These are phyloP conservation scores for Zaprionus ghesquierei DNA, from an alignment of 1,140 invertebrate species.

Conservation along the genomic window DNA sequence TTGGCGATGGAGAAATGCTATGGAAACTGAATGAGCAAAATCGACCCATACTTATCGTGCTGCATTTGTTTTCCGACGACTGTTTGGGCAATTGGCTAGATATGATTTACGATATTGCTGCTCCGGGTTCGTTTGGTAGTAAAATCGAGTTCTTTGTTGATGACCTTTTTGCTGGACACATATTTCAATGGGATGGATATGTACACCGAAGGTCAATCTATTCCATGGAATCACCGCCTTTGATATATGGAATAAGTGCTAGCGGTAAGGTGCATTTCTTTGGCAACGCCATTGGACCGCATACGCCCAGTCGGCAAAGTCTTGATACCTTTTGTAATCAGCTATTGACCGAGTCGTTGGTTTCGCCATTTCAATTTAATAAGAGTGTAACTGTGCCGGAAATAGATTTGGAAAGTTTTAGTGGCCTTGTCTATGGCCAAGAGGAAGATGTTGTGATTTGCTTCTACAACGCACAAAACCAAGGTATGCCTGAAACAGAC, in stretches of 20 bases:
- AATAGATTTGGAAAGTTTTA: slow-evolving; percentile 26
- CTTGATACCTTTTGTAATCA: slow-evolving; percentile 36
- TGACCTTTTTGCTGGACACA: slow-evolving; percentile 30
- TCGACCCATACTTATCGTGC: slow-evolving; percentile 21
- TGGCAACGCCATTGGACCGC: slow-evolving; percentile 11
- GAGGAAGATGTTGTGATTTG: slow-evolving; percentile 23
- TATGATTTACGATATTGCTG: slow-evolving; percentile 37
- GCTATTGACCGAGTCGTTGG: neutral
- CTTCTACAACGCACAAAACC: slow-evolving; percentile 28
- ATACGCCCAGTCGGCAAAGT: neutral
- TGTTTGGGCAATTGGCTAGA: slow-evolving; percentile 34
- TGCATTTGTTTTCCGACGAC: slow-evolving; percentile 43
- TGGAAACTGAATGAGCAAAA: slow-evolving; percentile 1
- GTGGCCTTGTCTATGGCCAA: slow-evolving; percentile 29
- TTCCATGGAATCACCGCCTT: slow-evolving; percentile 7
- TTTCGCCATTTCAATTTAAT: neutral
- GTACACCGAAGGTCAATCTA: neutral
- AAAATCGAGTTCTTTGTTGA: slow-evolving; percentile 43
- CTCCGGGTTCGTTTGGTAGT: neutral
- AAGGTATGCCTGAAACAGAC: neutral
- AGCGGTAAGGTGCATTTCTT: slow-evolving; percentile 40
- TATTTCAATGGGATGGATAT: slow-evolving; percentile 30
- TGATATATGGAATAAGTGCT: slow-evolving; percentile 45
- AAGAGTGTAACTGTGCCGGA: neutral
- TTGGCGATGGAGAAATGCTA: neutral